A percentile compares a stretch with the other conserved stretches of the same genome.
Conservation (phyloP, 1,140 invertebrate genomes). For the Saxidomus purpurata region DNA sequence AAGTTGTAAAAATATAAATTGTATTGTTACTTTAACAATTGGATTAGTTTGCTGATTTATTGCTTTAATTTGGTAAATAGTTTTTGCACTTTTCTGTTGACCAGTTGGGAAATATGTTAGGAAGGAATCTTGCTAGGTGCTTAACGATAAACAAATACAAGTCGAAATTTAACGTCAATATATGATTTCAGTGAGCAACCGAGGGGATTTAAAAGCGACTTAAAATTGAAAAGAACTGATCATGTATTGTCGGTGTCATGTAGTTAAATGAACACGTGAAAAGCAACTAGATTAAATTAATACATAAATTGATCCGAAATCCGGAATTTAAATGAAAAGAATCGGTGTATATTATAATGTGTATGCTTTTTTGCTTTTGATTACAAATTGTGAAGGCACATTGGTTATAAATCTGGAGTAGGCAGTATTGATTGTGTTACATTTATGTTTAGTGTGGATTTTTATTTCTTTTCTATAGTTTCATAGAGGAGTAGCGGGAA, state of each 20-base stretch:
- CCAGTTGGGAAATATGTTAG: not conserved
- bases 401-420: not conserved
- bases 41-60: no score
- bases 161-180: not conserved
- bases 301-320: not conserved
- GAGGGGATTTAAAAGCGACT: conserved; percentile 10
- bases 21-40: no score
- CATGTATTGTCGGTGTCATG: not conserved
- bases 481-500: not conserved
- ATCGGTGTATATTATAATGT: not conserved
- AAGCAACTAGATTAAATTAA: conserved; percentile 9
- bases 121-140: not conserved
- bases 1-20: not conserved
- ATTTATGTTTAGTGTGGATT: not conserved
- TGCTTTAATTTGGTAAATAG: not conserved
- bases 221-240: conserved; percentile 9
- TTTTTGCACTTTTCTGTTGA: not conserved
- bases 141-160: conserved; percentile 19
- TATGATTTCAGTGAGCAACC: not conserved
- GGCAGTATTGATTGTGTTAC: not conserved
- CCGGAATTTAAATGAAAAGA: not conserved
- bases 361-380: not conserved
- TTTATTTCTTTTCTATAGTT: conserved; percentile 17
- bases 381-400: not conserved
- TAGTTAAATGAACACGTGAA: conserved; percentile 11